Conservation (phyloP, 2,113 vertebrate species). For the Gymnobelideus leadbeateri region DNA sequence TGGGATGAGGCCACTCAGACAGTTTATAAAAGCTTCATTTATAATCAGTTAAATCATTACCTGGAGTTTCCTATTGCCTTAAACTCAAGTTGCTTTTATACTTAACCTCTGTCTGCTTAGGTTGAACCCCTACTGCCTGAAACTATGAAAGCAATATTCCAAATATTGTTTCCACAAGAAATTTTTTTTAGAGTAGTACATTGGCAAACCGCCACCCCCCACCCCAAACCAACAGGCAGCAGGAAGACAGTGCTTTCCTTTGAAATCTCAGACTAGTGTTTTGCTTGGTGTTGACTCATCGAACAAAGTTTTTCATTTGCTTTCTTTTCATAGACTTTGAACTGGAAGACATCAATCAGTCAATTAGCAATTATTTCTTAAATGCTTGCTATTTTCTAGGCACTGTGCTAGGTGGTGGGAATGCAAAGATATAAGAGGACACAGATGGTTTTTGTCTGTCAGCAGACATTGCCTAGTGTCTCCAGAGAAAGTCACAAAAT, state of each 20-base stretch:
- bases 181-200: neutral
- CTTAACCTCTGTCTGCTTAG: neutral
- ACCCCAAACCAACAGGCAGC: neutral
- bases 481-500: neutral
- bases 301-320: neutral
- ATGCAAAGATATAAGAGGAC: neutral
- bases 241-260: neutral
- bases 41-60: neutral
- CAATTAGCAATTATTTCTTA: neutral
- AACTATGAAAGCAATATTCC: neutral
- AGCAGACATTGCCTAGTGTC: neutral
- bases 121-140: neutral
- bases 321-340: neutral
- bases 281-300: neutral
- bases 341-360: neutral
- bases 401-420: neutral
- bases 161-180: neutral
- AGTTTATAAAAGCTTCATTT: neutral
- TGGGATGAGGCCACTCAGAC: neutral
- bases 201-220: too few species aligned
- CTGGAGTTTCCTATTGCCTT: neutral
- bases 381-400: neutral
- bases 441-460: neutral
- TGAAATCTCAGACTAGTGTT: neutral
- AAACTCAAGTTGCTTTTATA: neutral